Evolutionary conservation across 2,797 vertebrate genomes (phyloP), one percentile per base, ranked within the genome.

Genomic region (Gallinago nigripennis): DNA sequence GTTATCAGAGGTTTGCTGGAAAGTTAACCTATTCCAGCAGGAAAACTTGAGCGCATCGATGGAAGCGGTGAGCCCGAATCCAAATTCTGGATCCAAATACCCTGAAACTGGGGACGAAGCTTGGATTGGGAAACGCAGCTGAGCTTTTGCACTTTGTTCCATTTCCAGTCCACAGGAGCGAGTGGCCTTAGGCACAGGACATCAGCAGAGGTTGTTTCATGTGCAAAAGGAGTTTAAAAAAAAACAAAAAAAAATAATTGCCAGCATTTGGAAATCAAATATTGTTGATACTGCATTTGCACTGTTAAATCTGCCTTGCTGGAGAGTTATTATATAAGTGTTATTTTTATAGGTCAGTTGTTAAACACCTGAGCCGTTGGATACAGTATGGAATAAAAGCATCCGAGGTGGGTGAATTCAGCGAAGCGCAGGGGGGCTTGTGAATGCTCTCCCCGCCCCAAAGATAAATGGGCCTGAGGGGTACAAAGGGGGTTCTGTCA

Each of bases 321-420:
- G 90, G 91, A 91, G 83, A 93, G 75, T 86, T 90, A 77, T 17
- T 90, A 75, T 17, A 28, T 66, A 92, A 93, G 86, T 82, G 88
- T 97, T 97, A 88, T 84, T 96, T 97, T 96, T 96, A 92, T 96
- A 96, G 94, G 88, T 96, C 94, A 95, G 3, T 85, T 81, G 93
- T 86, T 75, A 43, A 90, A 82, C 79, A 78, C 80, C 91, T 88
- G 86, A 88, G 86, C 91, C 7, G 9, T 16, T 78, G 82, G 75
- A 92, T 82, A 57, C 88, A 78, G 87, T 71, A 53, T 86, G 92
- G 90, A 85, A 33, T 84, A 88, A 89, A 28, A 80, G 84, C 79
- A 24, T 71, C 85, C 64, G 71, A 45, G 1, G 0, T 64, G 70
- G 72, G 91, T 84, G 69, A 78, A 61, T 39, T 88, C 73, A 48